Percentiles rank a stretch among this genome's conserved stretches.
Conservation (phyloP, 2,797 vertebrate species). For the Ficedula albicollis region DNA sequence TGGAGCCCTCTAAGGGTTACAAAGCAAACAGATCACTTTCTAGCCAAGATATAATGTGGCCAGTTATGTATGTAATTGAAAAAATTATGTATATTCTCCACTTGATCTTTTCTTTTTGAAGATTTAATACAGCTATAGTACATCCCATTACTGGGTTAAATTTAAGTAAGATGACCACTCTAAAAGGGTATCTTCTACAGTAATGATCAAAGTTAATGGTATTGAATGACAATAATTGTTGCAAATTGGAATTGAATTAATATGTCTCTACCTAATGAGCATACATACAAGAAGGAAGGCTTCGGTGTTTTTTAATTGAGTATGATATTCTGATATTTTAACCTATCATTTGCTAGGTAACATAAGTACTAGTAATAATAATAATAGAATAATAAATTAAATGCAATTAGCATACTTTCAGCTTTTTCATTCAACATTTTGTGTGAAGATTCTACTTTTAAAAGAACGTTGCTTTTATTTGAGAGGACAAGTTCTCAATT, state of each 20-base stretch:
- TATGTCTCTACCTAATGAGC: background rate
- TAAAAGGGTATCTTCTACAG: background rate
- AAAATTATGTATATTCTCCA: background rate
- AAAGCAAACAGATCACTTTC: background rate
- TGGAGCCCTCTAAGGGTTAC: constrained; percentile 54
- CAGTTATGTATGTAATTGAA: background rate
- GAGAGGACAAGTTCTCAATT: background rate
- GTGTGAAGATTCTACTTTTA: background rate
- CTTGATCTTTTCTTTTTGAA: background rate
- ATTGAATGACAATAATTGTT: background rate
- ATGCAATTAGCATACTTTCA: background rate
- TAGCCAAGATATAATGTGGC: background rate
- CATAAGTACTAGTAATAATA: background rate
- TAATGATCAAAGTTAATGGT: background rate
- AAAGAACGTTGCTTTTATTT: background rate
- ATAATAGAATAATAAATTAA: background rate
- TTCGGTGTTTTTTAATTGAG: background rate
- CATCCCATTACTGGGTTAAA: background rate
- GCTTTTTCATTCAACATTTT: background rate
- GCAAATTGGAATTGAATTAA: background rate
- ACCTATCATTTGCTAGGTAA: background rate
- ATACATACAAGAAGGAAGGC: background rate
- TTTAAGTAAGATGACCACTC: background rate
- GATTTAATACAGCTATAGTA: background rate
- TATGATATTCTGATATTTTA: background rate